Evolutionary conservation across 2,888 invertebrate genomes (phyloP), one percentile per base, ranked within the genome.

Genomic region (Poecilus cupreus): DNA sequence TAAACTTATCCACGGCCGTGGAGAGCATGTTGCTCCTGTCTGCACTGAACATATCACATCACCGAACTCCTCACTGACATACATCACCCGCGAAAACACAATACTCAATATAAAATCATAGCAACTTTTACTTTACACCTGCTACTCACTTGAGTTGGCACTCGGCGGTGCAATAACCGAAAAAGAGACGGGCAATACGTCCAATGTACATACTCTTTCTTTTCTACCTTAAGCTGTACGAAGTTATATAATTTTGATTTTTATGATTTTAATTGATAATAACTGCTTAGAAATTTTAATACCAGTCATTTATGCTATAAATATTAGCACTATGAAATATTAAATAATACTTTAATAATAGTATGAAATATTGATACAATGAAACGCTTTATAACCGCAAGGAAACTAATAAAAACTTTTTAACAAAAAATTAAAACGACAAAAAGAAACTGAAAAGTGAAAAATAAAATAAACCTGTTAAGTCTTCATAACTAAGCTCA

Each of bases 111-210:
- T 13, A 32, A 51, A 51, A 51, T 51, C 18, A 13, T 51, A 18
- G 16, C 18, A 51, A 51, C 51, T 51, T 51, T 51, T 51, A 51
- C 51, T 51, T 43, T 51, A 51, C 51, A 51, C 51, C 51, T 51
- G 51, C 51, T 51, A 18, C 32, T 1, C 32, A 32, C 8, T 32
- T 32, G 6, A 32, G 8, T 5, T 18, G 4, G 3, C 43, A 43
- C 8, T 5, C 11, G 10, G 1, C 1, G 18, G 51, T 8, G 51
- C 51, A 51, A 51, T 18, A 51, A 51, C 51, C 51, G 51, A 51
- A 51, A 51, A 51, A 51, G 51, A 51, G 18, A 51, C 51, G 51
- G 51, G 51, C 32, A 32, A 32, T 32, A 32, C 32, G 8, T 32
- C 4, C 43, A 51, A 18, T 13, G 8, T 18, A 1, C 51, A 51